Evolutionary conservation across 2,797 vertebrate genomes (phyloP).

Genomic region (Helarctos malayanus): DNA sequence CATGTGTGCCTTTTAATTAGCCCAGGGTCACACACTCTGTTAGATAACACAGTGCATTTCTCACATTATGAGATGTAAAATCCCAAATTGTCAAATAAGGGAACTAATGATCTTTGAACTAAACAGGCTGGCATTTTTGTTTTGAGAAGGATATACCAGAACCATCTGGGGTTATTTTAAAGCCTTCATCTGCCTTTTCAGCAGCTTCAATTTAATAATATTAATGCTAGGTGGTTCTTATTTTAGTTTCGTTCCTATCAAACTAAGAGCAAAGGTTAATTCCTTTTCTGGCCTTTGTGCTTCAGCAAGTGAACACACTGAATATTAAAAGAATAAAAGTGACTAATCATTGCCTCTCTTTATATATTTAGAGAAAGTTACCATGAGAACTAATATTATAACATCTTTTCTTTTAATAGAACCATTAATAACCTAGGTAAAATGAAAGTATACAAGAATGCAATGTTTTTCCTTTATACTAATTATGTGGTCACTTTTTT

Average conservation of each 20-base stretch:
- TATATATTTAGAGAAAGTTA: conserved; percentile 71
- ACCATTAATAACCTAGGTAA: conserved; percentile 73
- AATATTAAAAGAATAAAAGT: conserved; percentile 83
- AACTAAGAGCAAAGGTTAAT: conserved; percentile 82
- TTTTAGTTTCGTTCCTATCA: conserved; percentile 76
- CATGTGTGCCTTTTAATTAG: conserved; percentile 81
- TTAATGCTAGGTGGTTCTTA: conserved; percentile 75
- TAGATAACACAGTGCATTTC: conserved; percentile 74
- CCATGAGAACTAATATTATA: conserved; percentile 73
- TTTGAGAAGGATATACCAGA: conserved; percentile 65
- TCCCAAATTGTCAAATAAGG: conserved; percentile 73
- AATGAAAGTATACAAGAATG: conserved; percentile 67
- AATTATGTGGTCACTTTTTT: conserved; percentile 75
- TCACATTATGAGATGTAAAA: conserved; percentile 64
- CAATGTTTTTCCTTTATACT: conserved; percentile 68
- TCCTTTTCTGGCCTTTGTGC: conserved; percentile 78
- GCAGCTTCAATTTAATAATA: conserved; percentile 73
- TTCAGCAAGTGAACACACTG: conserved; percentile 69
- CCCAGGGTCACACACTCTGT: conserved; percentile 68
- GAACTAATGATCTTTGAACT: conserved; percentile 76
- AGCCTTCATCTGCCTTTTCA: conserved; percentile 73
- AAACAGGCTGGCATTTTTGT: conserved; percentile 68
- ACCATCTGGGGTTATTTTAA: conserved; percentile 76
- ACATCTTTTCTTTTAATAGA: conserved; percentile 75
- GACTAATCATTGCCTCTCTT: conserved; percentile 73